Evolutionary conservation across 2,113 vertebrate genomes (phyloP), one percentile per base, ranked within the genome.

Genomic region (Prietella phreatophila): DNA sequence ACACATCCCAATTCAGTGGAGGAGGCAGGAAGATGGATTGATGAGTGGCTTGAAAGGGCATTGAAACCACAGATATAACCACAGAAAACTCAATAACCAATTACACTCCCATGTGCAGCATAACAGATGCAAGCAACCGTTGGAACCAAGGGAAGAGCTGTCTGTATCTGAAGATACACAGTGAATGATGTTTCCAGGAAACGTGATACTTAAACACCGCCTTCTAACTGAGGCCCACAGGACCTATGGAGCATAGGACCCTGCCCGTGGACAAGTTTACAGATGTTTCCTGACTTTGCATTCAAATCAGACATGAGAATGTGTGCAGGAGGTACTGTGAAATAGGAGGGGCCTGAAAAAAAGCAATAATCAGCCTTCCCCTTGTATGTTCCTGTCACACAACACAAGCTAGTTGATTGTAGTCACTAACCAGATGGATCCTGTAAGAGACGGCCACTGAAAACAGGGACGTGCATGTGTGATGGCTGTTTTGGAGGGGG

Each of bases 281-380:
- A 93, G 89, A 92, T 91, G 90, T 92, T 92, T 91, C 90, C 90
- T 91, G 91, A 88, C 88, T 87, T 85, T 82, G 11, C 69, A 53
- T 61, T 90, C 78, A 17, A 65, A 65, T 75, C 42, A 87, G 83
- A 73, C 53, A 36, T 87, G 8, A 25, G 42, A 83, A 53, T 25
- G 65, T 80, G 30, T 50, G n/a, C 42, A 25, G 27, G 55, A 42
- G 69, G 82, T 20, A 47, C 53, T 81, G 53, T 84, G 63, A 87
- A 79, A 85, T 36, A 42, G 82, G 42, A 22, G 71, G 65, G 33
- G 83, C 27, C 47, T 86, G 47, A 63, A 67, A 83, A 80, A n/a
- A 85, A 84, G 50, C 58, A 55, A 30, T 22, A 61, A 84, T 88
- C 85, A 79, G 82, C 82, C 89, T 89, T 90, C 89, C 88, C 82